Conservation (phyloP, 2,113 vertebrate species). For the Proteles cristata region DNA sequence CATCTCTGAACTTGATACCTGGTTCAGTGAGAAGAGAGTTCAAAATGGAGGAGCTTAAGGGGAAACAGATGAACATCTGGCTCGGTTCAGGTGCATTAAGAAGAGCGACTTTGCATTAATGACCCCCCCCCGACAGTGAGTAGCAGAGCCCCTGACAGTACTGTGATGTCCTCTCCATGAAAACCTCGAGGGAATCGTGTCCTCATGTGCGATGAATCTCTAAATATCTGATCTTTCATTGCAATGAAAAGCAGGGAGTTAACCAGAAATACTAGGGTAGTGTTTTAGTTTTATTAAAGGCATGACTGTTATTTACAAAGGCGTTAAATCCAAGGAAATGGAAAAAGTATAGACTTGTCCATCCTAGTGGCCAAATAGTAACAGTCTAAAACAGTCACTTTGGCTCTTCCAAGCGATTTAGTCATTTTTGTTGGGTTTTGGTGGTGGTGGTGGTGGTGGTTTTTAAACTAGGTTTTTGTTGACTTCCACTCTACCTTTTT, state of each 20-base stretch:
- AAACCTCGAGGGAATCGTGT: constrained; percentile 54
- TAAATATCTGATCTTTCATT: background rate
- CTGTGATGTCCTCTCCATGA: constrained; percentile 35
- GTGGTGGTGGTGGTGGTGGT: no score
- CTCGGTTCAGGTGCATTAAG: constrained; percentile 22
- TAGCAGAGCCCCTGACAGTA: constrained; percentile 50
- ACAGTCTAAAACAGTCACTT: constrained; percentile 55
- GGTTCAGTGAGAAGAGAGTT: constrained; percentile 74
- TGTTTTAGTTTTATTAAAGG: constrained; percentile 65
- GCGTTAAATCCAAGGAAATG: constrained; percentile 54
- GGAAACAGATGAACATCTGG: constrained; percentile 71
- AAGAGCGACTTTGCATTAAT: constrained; percentile 55
- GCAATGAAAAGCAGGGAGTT: constrained; percentile 47
- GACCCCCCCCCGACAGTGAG: constrained; percentile 31
- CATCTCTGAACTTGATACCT: constrained; percentile 77
- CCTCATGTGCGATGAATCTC: constrained; percentile 15
- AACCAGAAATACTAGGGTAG: constrained; percentile 1
- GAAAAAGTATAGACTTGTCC: constrained; percentile 21
- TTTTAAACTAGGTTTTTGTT: constrained; percentile 38
- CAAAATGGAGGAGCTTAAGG: constrained; percentile 73
- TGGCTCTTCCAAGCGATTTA: constrained; percentile 74
- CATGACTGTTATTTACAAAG: constrained; percentile 68
- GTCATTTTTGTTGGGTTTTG: constrained; percentile 39
- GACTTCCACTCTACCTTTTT: constrained; percentile 61
- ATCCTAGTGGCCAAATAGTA: constrained; percentile 55